Conservation (phyloP, 2,797 vertebrate species). For the Parotocinclus haroldoi region DNA sequence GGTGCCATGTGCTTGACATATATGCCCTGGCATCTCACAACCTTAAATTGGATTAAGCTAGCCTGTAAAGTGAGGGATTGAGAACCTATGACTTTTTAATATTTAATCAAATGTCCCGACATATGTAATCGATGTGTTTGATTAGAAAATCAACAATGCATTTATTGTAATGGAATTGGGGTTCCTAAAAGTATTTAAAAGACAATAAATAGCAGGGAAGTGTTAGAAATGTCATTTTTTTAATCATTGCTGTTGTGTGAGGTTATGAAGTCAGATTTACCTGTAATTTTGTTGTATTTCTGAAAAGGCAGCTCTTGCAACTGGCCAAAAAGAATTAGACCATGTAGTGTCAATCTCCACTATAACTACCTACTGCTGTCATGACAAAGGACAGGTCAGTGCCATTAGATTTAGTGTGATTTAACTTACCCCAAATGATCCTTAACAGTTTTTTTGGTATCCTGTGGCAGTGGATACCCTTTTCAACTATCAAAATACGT, state of each 20-base stretch:
- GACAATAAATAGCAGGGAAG: constrained; percentile 26
- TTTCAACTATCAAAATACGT: too few relatives aligned
- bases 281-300: constrained; percentile 20
- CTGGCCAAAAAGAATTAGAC: constrained; percentile 56
- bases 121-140: too few relatives aligned
- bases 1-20: too few relatives aligned
- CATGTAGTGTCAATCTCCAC: constrained; percentile 32
- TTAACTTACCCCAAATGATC: neutral
- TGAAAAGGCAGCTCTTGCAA: constrained; percentile 55
- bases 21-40: too few relatives aligned
- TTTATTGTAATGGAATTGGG: too few relatives aligned
- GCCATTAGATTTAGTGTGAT: constrained; percentile 8
- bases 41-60: too few relatives aligned
- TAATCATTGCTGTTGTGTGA: constrained; percentile 9
- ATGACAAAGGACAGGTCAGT: constrained; percentile 2
- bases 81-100: too few relatives aligned
- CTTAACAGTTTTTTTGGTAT: neutral
- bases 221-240: constrained; percentile 14
- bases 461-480: neutral
- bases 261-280: constrained; percentile 7
- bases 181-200: too few relatives aligned
- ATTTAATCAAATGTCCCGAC: too few relatives aligned
- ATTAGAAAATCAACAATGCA: too few relatives aligned
- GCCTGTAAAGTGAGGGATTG: too few relatives aligned
- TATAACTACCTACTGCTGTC: neutral